phyloP scores from a whole-genome alignment of 2,797 vertebrate genomes.

The Nothura maculosa region DNA sequence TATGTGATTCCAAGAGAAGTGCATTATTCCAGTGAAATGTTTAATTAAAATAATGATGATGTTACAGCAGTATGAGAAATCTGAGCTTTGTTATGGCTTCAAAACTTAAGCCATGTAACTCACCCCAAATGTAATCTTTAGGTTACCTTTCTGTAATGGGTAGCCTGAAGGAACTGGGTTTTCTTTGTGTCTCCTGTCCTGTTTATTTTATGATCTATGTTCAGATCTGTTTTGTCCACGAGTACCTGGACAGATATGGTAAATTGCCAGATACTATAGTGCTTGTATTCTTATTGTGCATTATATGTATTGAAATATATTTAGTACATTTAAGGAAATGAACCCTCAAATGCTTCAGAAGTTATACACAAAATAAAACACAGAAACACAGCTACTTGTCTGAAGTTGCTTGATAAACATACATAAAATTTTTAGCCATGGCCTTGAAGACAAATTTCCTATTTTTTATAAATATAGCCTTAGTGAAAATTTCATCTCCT shows the following conservation, averaged over 20 bases:
- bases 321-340: neutral
- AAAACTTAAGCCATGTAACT: neutral
- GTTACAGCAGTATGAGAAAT: neutral
- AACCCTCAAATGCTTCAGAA: neutral
- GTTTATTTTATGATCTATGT: neutral
- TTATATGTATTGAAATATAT: neutral
- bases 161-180: neutral
- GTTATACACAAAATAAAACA: neutral
- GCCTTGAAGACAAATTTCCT: neutral
- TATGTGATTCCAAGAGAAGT: neutral
- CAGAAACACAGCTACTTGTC: neutral
- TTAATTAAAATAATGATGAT: neutral
- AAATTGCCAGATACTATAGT: neutral
- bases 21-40: neutral
- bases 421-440: neutral
- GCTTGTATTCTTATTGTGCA: neutral
- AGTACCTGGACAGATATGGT: neutral
- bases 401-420: neutral
- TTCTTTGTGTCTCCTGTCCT: neutral
- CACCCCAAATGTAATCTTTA: neutral
- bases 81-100: neutral
- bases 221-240: neutral
- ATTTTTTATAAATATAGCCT: neutral
- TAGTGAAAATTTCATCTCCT: neutral
- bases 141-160: neutral